Evolutionary conservation across 2,113 vertebrate genomes (phyloP).

Genomic region (Casuarius casuarius): DNA sequence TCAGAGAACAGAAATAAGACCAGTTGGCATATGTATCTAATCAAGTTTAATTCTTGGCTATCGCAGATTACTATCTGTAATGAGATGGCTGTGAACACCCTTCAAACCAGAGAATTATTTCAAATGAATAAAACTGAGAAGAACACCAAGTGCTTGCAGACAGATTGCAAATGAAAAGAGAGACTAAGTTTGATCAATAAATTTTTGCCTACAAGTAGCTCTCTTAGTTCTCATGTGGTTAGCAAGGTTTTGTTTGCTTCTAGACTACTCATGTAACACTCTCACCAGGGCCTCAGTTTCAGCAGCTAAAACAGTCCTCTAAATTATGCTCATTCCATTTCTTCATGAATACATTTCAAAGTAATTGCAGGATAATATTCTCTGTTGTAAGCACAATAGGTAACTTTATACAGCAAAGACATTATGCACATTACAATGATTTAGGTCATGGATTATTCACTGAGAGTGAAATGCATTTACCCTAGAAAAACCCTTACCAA

Average conservation of each 20-base stretch:
- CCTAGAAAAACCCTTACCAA: background rate
- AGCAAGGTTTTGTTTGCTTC: constrained; percentile 17
- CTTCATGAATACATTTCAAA: constrained; percentile 26
- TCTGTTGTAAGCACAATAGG: constrained; percentile 2
- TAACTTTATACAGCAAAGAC: background rate
- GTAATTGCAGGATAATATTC: constrained; percentile 36
- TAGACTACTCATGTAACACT: background rate
- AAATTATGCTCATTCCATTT: constrained; percentile 32
- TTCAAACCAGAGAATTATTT: constrained; percentile 20
- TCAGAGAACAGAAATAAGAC: constrained; percentile 1
- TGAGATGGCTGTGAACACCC: background rate
- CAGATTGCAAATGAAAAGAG: constrained; percentile 22
- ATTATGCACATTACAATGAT: background rate
- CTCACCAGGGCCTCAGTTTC: constrained; percentile 15
- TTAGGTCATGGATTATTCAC: background rate
- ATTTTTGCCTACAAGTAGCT: background rate
- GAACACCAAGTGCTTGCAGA: background rate
- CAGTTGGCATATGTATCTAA: background rate
- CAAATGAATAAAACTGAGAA: background rate
- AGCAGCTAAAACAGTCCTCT: constrained; percentile 1
- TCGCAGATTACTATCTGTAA: background rate
- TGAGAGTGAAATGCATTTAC: background rate
- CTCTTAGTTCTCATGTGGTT: background rate
- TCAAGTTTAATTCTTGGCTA: constrained; percentile 5
- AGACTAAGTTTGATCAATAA: constrained; percentile 20